Percentiles rank a stretch among this genome's conserved stretches.
Conservation (phyloP, 2,113 vertebrate genomes). For the Monarcha castaneiventris region DNA sequence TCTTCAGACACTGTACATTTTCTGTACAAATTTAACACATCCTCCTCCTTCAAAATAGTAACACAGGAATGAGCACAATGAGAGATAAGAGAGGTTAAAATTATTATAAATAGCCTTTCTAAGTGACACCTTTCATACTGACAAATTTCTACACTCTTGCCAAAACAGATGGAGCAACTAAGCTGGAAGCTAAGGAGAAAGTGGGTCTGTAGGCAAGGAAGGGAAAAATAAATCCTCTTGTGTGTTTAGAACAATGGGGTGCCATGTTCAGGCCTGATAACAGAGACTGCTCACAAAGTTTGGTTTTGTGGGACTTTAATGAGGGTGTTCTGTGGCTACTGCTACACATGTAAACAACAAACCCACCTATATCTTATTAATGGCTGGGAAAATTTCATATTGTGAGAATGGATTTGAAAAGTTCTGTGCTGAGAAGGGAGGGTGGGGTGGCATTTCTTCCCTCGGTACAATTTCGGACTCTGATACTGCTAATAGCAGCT, state of each 20-base stretch:
- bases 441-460: background rate
- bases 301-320: background rate
- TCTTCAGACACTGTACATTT: background rate
- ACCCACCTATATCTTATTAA: background rate
- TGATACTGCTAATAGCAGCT: background rate
- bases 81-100: background rate
- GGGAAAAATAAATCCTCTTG: background rate
- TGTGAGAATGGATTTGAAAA: background rate
- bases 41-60: background rate
- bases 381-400: background rate
- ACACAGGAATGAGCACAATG: background rate
- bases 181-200: background rate
- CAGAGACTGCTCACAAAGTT: background rate
- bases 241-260: background rate
- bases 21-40: background rate
- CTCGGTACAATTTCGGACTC: background rate
- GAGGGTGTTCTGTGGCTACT: background rate
- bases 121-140: background rate
- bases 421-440: background rate
- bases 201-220: background rate
- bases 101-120: background rate
- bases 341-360: background rate
- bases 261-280: background rate
- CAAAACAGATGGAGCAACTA: background rate
- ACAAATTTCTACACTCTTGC: background rate